Conservation (phyloP, 2,888 invertebrate genomes). For the Synanthedon myopaeformis region DNA sequence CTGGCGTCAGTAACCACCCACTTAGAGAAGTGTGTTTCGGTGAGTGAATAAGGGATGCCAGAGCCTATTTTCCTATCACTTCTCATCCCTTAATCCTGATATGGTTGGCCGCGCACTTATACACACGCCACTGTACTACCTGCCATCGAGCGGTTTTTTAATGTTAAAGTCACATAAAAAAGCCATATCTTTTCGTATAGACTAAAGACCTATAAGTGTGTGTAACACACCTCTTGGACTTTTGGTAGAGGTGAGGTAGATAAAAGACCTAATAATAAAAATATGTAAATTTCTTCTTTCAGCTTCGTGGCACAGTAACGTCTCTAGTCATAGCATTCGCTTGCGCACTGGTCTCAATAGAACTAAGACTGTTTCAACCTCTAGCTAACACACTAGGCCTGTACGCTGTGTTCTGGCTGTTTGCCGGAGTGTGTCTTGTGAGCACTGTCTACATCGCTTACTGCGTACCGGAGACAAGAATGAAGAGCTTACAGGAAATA, state of each 20-base stretch:
- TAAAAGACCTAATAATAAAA: no score
- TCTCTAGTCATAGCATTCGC: slow-evolving; percentile 55
- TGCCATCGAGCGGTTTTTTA: no score
- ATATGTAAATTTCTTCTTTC: slow-evolving; percentile 3
- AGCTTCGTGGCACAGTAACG: slow-evolving; percentile 59
- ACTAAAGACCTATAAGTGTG: no score
- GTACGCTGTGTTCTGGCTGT: slow-evolving; percentile 48
- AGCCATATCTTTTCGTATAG: no score
- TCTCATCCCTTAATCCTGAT: no score
- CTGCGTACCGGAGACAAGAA: slow-evolving; percentile 52
- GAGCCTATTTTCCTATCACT: no score
- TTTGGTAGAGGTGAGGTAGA: background rate
- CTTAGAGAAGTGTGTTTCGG: no score
- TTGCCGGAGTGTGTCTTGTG: slow-evolving; percentile 45
- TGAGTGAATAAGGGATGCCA: no score
- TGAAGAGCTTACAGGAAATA: slow-evolving; percentile 48
- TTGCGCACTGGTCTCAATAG: slow-evolving; percentile 46
- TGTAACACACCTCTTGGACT: background rate
- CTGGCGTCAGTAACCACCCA: no score
- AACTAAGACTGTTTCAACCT: slow-evolving; percentile 54
- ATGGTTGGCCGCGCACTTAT: no score
- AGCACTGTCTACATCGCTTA: slow-evolving; percentile 48
- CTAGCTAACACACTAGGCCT: slow-evolving; percentile 38
- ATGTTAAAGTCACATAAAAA: no score
- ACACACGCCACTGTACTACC: no score